These are phyloP conservation scores for Drosophila kikkawai DNA, from an alignment of 1,140 invertebrate species.

Conservation along the genomic window DNA sequence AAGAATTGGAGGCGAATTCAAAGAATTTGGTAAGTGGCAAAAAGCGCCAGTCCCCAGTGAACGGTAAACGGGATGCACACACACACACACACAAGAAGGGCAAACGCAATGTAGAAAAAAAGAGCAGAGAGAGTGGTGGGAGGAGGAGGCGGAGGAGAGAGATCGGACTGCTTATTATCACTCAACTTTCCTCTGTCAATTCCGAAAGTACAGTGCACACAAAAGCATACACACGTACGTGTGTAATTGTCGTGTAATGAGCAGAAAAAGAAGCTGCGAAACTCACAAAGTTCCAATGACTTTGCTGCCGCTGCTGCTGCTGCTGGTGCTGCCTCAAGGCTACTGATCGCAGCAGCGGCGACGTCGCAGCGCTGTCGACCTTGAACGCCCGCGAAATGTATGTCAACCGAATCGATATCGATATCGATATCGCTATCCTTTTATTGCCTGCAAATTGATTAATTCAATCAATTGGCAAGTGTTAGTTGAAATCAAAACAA, in stretches of 20 bases:
- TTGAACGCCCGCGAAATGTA: constrained; percentile 43
- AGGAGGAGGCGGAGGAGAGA: neutral
- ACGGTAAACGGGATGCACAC: constrained; percentile 17
- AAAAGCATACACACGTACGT: constrained; percentile 3
- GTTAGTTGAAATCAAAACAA: constrained; percentile 26
- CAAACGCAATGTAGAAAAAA: neutral
- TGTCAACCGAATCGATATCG: constrained; percentile 37
- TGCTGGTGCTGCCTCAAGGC: constrained; percentile 15
- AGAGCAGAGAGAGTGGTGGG: neutral
- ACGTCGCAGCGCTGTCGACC: constrained; percentile 33
- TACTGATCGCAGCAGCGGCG: constrained; percentile 19
- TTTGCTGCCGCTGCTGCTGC: constrained; percentile 8
- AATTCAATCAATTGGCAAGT: constrained; percentile 56
- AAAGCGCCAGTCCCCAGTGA: neutral
- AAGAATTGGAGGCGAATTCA: constrained; percentile 3
- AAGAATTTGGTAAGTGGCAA: constrained; percentile 31
- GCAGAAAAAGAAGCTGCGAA: constrained; percentile 18
- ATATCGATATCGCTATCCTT: constrained; percentile 61
- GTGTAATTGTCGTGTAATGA: constrained; percentile 22
- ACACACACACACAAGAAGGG: constrained; percentile 3
- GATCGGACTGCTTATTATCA: constrained; percentile 37
- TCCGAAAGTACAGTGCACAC: constrained; percentile 57
- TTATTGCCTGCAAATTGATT: constrained; percentile 71
- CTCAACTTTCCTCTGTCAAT: constrained; percentile 59
- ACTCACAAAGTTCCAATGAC: constrained; percentile 41